Percentiles rank a stretch among this genome's conserved stretches.
Evolutionary conservation across 2,797 vertebrate species (phyloP).

Genomic region (Platalea minor): DNA sequence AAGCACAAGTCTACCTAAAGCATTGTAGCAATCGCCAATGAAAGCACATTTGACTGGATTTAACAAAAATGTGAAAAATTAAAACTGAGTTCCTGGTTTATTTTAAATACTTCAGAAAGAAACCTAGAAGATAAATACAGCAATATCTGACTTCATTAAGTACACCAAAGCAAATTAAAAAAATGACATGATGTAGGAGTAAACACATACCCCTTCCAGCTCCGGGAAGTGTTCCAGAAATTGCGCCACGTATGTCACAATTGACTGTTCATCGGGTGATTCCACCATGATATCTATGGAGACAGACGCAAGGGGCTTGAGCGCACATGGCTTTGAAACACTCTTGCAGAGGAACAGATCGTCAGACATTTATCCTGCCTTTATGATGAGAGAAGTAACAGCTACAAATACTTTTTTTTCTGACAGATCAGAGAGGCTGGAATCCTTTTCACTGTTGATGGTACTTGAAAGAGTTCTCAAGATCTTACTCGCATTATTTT

Average conservation of each 20-base stretch:
- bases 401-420: neutral
- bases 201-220: conserved; percentile 84
- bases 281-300: conserved; percentile 87
- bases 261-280: conserved; percentile 90
- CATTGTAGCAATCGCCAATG: neutral
- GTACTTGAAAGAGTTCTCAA: neutral
- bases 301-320: conserved; percentile 10
- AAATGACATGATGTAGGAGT: neutral
- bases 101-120: conserved; percentile 4
- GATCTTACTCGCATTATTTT: neutral
- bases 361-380: neutral
- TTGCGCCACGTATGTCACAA: conserved; percentile 94
- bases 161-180: neutral
- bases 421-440: neutral
- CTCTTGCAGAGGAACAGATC: neutral
- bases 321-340: neutral
- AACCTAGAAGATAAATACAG: neutral
- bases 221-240: conserved; percentile 96
- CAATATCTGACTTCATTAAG: neutral
- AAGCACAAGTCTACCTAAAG: neutral
- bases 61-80: neutral
- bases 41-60: neutral
- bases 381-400: neutral
- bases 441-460: neutral
- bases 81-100: neutral